These are phyloP conservation scores for Spicauda simplicius DNA, from an alignment of 2,888 invertebrate genomes.

Conservation along the genomic window DNA sequence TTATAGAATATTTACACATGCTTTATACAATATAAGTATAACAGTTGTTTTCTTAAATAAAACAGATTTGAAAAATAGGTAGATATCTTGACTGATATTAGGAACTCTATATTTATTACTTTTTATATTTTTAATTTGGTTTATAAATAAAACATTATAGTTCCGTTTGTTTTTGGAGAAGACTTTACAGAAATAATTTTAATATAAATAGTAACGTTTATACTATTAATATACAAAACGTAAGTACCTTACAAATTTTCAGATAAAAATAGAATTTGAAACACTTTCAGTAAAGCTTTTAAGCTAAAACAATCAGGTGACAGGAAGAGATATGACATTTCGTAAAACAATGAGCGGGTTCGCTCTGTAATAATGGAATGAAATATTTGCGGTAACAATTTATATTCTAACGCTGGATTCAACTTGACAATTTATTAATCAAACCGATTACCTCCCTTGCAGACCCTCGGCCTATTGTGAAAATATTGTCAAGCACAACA, in stretches of 20 bases:
- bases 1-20: no score
- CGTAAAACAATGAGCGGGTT: conserved; percentile 81
- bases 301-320: conserved; percentile 78
- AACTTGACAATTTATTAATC: conserved; percentile 85
- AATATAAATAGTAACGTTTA: not conserved
- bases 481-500: conserved; percentile 82
- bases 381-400: conserved; percentile 84
- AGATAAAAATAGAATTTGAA: conserved; percentile 19
- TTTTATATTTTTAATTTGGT: not conserved
- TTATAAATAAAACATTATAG: no score
- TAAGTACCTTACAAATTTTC: not conserved
- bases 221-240: not conserved
- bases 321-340: conserved; percentile 81
- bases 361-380: conserved; percentile 78
- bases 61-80: no score
- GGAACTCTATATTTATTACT: no score
- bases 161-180: not conserved
- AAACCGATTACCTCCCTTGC: conserved; percentile 82
- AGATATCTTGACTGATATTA: not conserved
- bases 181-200: not conserved
- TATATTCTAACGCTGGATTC: conserved; percentile 83
- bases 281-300: conserved; percentile 44
- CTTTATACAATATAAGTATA: no score
- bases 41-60: no score
- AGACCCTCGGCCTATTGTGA: conserved; percentile 80